Evolutionary conservation across 2,113 vertebrate species (phyloP), one percentile per base, ranked within the genome.

Genomic region (Onychostruthus taczanowskii): DNA sequence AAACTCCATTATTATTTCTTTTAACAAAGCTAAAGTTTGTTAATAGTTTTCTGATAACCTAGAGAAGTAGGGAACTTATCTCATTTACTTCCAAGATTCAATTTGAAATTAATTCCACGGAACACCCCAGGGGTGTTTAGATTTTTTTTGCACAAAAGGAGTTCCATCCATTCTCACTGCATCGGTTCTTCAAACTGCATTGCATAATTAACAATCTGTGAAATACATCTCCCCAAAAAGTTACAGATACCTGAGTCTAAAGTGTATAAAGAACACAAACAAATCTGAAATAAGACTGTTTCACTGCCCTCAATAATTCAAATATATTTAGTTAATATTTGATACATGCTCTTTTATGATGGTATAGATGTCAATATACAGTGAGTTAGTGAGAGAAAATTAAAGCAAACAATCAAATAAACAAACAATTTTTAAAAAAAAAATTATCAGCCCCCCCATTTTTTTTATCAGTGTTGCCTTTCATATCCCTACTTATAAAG

Each of bases 121-220:
- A 97, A 92, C 66, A 93, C 69, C 95, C 64, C 46, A 43, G 86
- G 84, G 88, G 90, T 88, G 66, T 89, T 95, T 55, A 59, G 37
- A 86, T 88, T 94, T 74, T 43, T 37, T 96, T 96, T 96, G 11
- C 44, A 79, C 72, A 87, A 83, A 93, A 88, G 69, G 46, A 94
- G 13, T 39, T 89, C 87, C 72, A 75, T 58, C 53, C 58, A 61
- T 94, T 96, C 55, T 95, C 62, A 66, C 43, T 83, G 68, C 85
- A 96, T 96, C 85, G 92, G 66, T 84, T 97, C 95, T 94, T 93
- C 89, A 96, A 93, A 95, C 6, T 81, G 50, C 87, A 84, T 84
- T 94, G 58, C 64, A 93, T 94, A 97, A 96, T 96, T 97, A 98
- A 97, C 88, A 96, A 89, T 68, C 94, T 53, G 1, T 97, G 94